Evolutionary conservation across 2,113 vertebrate species (phyloP).

Genomic region (Crocuta crocuta): DNA sequence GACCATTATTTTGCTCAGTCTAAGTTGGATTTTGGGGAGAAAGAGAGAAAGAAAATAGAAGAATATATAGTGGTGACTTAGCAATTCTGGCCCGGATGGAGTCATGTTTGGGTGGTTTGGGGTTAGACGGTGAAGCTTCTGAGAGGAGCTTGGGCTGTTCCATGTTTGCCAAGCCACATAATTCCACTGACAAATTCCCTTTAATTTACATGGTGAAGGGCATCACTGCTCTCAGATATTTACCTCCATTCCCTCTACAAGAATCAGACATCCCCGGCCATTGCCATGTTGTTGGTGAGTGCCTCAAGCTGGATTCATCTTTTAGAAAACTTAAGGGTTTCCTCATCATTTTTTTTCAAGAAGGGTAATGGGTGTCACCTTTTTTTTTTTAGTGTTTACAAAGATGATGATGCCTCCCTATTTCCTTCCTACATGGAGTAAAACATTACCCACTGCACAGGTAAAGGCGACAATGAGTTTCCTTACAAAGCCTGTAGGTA

Average conservation of each 20-base stretch:
- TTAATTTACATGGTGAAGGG: background rate
- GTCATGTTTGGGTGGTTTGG: fast-evolving
- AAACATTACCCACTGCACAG: fast-evolving
- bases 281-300: background rate
- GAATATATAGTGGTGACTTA: fast-evolving
- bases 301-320: background rate
- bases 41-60: background rate
- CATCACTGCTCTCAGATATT: background rate
- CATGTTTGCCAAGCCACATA: fast-evolving
- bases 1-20: background rate
- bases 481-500: background rate
- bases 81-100: background rate
- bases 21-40: background rate
- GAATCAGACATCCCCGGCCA: no score
- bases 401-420: no score
- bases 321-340: background rate
- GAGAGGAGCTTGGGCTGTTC: background rate
- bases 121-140: background rate
- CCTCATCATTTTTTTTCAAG: background rate
- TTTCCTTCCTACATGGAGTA: background rate
- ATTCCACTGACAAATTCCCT: fast-evolving
- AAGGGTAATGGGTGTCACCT: background rate
- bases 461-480: fast-evolving
- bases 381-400: background rate
- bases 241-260: background rate